A percentile compares a stretch with the other conserved stretches of the same genome.
Conservation (phyloP, 92 coral and sea anemone genomes). For the Chrysogorgia sp. region DNA sequence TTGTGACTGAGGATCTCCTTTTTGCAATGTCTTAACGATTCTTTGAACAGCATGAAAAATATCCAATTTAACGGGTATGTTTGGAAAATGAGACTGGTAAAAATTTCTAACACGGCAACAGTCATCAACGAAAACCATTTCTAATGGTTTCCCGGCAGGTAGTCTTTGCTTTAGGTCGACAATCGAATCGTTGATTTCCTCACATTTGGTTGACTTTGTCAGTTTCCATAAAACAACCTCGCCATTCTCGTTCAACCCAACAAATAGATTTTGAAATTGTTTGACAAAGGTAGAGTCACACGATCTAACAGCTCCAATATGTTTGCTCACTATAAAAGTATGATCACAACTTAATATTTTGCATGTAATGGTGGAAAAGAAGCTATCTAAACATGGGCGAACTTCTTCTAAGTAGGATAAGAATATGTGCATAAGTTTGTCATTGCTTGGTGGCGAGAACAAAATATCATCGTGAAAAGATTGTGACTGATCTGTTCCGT, state of each 20-base stretch:
- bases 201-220: conserved; percentile 58
- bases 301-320: conserved; percentile 53
- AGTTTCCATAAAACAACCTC: conserved; percentile 61
- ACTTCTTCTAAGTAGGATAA: conserved; percentile 50
- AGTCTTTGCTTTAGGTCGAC: conserved; percentile 49
- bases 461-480: conserved; percentile 46
- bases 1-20: conserved; percentile 20
- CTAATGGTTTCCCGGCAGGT: conserved; percentile 10
- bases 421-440: conserved; percentile 62
- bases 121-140: conserved; percentile 64
- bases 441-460: conserved; percentile 59
- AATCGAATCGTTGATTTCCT: conserved; percentile 53
- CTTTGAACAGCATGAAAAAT: conserved; percentile 64
- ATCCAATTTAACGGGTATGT: conserved; percentile 45
- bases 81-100: conserved; percentile 45
- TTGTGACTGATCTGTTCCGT: background rate
- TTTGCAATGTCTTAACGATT: conserved; percentile 59
- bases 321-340: conserved; percentile 72
- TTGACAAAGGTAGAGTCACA: conserved; percentile 50
- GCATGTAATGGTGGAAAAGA: conserved; percentile 35
- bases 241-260: conserved; percentile 66
- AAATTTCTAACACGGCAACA: conserved; percentile 54
- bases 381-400: conserved; percentile 12
- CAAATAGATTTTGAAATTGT: conserved; percentile 69
- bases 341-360: conserved; percentile 67